Conservation (phyloP, 2,888 invertebrate species). For the Hemithea aestivaria region DNA sequence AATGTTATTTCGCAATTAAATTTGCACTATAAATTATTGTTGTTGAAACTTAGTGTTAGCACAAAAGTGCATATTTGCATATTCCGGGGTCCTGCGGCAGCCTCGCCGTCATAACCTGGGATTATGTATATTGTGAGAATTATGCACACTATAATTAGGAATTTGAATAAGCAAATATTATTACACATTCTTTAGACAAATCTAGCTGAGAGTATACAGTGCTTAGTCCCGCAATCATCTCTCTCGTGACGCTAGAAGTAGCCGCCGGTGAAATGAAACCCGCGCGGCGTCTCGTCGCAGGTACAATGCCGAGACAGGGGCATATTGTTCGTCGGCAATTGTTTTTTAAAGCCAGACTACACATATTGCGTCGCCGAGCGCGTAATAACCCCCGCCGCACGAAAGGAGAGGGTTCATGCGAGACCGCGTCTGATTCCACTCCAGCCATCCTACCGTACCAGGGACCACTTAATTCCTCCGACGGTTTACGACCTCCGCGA, state of each 20-base stretch:
- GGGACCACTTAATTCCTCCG: constrained; percentile 5
- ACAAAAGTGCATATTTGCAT: too few species aligned
- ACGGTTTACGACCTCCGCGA: neutral
- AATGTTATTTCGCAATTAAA: too few species aligned
- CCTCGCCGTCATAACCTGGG: too few species aligned
- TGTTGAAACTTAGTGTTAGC: too few species aligned
- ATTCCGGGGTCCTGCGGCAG: too few species aligned
- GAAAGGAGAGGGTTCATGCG: constrained; percentile 20
- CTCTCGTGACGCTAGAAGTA: constrained; percentile 2
- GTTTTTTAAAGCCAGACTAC: constrained; percentile 33
- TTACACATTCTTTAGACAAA: too few species aligned
- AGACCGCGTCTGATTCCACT: constrained; percentile 12
- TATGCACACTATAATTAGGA: too few species aligned
- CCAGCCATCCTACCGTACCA: constrained; percentile 3
- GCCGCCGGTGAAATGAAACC: constrained; percentile 23
- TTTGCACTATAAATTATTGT: too few species aligned
- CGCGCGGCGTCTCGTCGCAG: too few species aligned
- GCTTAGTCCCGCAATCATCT: constrained; percentile 14
- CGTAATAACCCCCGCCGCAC: constrained; percentile 22
- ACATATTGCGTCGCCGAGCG: constrained; percentile 27
- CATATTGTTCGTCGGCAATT: constrained; percentile 29
- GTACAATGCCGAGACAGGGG: constrained; percentile 20
- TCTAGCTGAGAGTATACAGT: too few species aligned
- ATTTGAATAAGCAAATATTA: too few species aligned
- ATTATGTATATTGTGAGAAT: too few species aligned